Evolutionary conservation across 2,888 invertebrate genomes (phyloP), one percentile per base, ranked within the genome.

Genomic region (Eumacrocentrus americanus): DNA sequence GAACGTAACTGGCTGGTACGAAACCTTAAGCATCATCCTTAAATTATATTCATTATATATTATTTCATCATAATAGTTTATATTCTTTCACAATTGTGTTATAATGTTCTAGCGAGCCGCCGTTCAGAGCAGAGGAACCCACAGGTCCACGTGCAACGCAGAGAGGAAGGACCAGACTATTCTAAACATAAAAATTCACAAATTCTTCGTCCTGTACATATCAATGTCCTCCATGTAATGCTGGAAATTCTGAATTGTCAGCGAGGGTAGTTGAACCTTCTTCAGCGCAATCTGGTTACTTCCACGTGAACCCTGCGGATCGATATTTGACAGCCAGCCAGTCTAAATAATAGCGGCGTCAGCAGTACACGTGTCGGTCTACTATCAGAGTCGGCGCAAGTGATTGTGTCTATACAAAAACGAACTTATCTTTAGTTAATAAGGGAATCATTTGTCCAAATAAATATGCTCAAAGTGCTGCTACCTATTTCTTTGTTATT

Each of bases 1-100:
- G 68, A 90, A 92, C 77, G 91, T 94, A 9, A 85, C 88, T 2
- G 87, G 86, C 64, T 94, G 94, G 80, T 80, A n/a, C 61, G 68
- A 65, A 14, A 22, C 29, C 16, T 18, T 14, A 38, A 12, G 1
- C 18, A 16, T 56, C n/a, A 37, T 7, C 2, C 20, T 16, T 37
- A 9, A 29, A 34, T 46, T n/a, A n/a, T 34, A n/a, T n/a, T n/a
- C n/a, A n/a, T n/a, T n/a, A 14, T 11, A 22, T 38, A 16, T 29
- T 4, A 12, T 12, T 2, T 57, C 2, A 20, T 18, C 3, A n/a
- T 42, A 16, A 2, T 0, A 42, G 20, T 16, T 40, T 40, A 40
- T 2, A 7, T 22, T 40, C 40, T 40, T 40, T 40, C 40, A 25
- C 1, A 25, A 46, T 23, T 1, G 7, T 2, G 6, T 12, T n/a